A percentile compares a stretch with the other conserved stretches of the same genome.
Conservation (phyloP, 2,888 invertebrate species). For the Monoplex corrugatus region DNA sequence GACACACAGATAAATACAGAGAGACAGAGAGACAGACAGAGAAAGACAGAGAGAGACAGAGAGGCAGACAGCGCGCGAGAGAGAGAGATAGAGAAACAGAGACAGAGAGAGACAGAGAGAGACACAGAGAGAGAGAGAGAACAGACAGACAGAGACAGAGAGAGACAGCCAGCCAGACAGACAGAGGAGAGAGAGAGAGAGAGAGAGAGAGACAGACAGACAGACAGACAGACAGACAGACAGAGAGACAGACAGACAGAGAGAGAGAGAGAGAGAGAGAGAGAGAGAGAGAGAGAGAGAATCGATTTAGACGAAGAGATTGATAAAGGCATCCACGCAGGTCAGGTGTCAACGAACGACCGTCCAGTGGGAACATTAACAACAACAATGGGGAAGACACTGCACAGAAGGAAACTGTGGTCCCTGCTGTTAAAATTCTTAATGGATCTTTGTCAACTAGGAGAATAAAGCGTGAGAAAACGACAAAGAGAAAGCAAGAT, state of each 20-base stretch:
- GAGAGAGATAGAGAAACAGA: not conserved
- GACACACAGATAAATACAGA: constrained; percentile 10
- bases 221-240: constrained; percentile 19
- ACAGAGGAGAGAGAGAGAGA: constrained; percentile 27
- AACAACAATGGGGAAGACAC: no score
- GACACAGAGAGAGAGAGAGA: constrained; percentile 23
- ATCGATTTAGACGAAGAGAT: no score
- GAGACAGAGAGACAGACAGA: not conserved
- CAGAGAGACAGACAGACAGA: not conserved
- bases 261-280: not conserved
- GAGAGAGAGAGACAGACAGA: constrained; percentile 17
- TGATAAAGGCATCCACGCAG: no score
- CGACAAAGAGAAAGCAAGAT: no score
- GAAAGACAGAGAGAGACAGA: constrained; percentile 23
- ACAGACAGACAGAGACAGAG: not conserved
- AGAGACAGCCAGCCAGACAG: not conserved
- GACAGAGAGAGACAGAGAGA: constrained; percentile 17
- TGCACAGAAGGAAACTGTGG: no score
- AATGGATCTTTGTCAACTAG: no score
- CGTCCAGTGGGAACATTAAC: no score
- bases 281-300: no score
- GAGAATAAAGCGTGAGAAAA: no score
- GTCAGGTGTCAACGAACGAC: no score
- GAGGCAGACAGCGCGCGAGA: not conserved
- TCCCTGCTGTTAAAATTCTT: no score